These are phyloP conservation scores for Lacanobia wlatinum DNA, from an alignment of 2,888 invertebrate genomes.

Conservation along the genomic window DNA sequence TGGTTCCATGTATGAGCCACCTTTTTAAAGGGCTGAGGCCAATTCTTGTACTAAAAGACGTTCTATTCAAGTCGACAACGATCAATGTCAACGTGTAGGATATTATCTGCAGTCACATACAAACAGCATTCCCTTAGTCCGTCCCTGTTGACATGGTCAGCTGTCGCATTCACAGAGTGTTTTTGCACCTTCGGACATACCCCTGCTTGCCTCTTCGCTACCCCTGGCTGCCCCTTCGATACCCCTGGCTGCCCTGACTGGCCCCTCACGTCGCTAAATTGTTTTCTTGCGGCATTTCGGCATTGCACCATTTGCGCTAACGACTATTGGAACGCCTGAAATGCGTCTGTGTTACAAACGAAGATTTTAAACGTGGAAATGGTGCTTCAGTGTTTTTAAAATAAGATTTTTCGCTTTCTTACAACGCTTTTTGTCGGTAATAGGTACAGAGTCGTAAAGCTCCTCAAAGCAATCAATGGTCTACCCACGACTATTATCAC, in stretches of 20 bases:
- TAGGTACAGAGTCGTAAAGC: background rate
- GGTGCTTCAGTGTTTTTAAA: conserved; percentile 11
- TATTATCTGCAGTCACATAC: background rate
- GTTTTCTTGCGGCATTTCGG: conserved; percentile 83
- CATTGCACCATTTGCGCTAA: conserved; percentile 75
- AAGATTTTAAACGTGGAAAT: conserved; percentile 48
- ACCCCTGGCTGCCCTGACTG: conserved; percentile 39
- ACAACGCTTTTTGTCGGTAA: background rate
- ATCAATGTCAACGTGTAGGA: background rate
- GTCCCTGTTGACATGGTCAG: conserved; percentile 80
- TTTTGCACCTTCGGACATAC: conserved; percentile 81
- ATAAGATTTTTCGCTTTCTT: conserved; percentile 7
- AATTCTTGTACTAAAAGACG: background rate
- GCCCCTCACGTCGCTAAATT: conserved; percentile 81
- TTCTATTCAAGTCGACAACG: background rate
- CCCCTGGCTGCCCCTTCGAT: conserved; percentile 33
- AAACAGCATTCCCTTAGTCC: conserved; percentile 66
- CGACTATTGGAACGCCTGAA: conserved; percentile 69
- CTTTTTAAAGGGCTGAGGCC: too few species aligned
- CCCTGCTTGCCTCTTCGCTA: conserved; percentile 46
- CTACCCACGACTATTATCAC: background rate
- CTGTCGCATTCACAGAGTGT: conserved; percentile 87
- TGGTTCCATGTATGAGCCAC: too few species aligned
- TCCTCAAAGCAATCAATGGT: background rate
- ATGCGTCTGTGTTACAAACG: conserved; percentile 49